Evolutionary conservation across 2,113 vertebrate species (phyloP).

Genomic region (Notothenia coriiceps): DNA sequence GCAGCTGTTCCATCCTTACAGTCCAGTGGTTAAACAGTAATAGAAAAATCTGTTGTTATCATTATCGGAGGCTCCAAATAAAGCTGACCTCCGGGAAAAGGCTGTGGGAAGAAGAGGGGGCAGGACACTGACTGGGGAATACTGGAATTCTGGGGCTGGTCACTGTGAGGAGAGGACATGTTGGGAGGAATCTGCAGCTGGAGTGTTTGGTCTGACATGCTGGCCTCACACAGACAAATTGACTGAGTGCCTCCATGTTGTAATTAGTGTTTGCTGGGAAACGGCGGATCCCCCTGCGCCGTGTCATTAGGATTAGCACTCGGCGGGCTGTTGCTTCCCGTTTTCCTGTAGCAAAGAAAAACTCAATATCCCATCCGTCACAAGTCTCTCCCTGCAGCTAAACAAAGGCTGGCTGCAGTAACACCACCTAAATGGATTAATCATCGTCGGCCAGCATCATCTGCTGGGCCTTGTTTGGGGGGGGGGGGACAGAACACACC

Average conservation of each 20-base stretch:
- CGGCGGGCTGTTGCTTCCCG: conserved; percentile 57
- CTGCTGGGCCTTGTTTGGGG: conserved; percentile 24
- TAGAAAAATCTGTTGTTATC: conserved; percentile 39
- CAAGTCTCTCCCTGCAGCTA: conserved; percentile 47
- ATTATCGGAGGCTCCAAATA: conserved; percentile 35
- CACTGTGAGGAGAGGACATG: conserved; percentile 44
- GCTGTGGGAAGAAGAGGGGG: conserved; percentile 69
- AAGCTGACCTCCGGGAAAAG: conserved; percentile 56
- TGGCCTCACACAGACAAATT: conserved; percentile 25
- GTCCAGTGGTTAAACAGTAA: conserved; percentile 19
- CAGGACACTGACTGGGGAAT: conserved; percentile 51
- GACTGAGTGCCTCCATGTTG: conserved; percentile 40
- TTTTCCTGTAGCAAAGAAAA: conserved; percentile 62
- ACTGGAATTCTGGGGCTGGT: conserved; percentile 63
- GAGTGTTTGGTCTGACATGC: conserved; percentile 37
- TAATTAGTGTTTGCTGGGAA: conserved; percentile 69
- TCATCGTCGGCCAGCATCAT: conserved; percentile 35
- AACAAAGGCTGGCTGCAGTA: conserved; percentile 61
- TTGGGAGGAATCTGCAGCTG: conserved; percentile 46
- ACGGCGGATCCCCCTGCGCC: conserved; percentile 43
- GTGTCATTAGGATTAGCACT: conserved; percentile 68
- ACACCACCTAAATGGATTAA: conserved; percentile 67
- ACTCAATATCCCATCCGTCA: conserved; percentile 77
- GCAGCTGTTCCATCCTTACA: conserved; percentile 42
- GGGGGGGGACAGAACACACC: conserved; percentile 16